Conservation (phyloP, 2,888 invertebrate species). For the Caenorhabditis uteleia region DNA sequence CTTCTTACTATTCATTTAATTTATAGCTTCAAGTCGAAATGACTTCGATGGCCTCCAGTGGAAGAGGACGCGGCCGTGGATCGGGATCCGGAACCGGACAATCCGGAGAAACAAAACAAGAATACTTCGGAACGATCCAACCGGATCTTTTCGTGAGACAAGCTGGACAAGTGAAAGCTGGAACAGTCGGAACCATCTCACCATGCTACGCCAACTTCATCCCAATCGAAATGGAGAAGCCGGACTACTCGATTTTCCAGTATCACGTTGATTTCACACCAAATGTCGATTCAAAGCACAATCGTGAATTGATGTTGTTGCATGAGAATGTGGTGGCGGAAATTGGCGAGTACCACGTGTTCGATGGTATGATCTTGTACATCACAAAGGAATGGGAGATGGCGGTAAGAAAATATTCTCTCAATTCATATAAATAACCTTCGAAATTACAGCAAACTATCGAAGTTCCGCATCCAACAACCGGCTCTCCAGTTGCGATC, state of each 20-base stretch:
- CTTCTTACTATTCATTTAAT: no score
- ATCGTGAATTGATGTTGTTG: slow-evolving; percentile 10
- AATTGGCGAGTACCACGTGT: slow-evolving; percentile 51
- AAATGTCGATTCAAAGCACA: slow-evolving; percentile 46
- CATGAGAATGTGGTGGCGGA: slow-evolving; percentile 17
- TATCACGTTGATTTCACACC: slow-evolving; percentile 50
- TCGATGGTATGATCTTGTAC: slow-evolving; percentile 61
- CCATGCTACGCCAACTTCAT: slow-evolving; percentile 47
- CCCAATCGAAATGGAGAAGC: slow-evolving; percentile 27
- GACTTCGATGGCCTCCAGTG: no score
- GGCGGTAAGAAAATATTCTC: slow-evolving; percentile 5
- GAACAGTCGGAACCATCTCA: slow-evolving; percentile 20
- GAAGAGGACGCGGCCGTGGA: no score
- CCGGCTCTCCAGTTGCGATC: slow-evolving; percentile 52
- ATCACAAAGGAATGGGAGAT: slow-evolving; percentile 31
- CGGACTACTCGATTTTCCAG: slow-evolving; percentile 43
- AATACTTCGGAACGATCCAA: slow-evolving; percentile 49
- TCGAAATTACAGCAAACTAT: slow-evolving; percentile 39
- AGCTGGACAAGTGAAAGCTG: slow-evolving; percentile 34
- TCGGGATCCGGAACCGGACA: no score
- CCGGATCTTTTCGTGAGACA: slow-evolving; percentile 47
- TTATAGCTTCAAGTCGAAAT: no score
- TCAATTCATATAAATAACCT: neutral
- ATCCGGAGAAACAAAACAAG: no score
- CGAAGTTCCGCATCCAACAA: slow-evolving; percentile 40